These are phyloP conservation scores for Tyrannus savana DNA, from an alignment of 2,113 vertebrate genomes.

Conservation along the genomic window DNA sequence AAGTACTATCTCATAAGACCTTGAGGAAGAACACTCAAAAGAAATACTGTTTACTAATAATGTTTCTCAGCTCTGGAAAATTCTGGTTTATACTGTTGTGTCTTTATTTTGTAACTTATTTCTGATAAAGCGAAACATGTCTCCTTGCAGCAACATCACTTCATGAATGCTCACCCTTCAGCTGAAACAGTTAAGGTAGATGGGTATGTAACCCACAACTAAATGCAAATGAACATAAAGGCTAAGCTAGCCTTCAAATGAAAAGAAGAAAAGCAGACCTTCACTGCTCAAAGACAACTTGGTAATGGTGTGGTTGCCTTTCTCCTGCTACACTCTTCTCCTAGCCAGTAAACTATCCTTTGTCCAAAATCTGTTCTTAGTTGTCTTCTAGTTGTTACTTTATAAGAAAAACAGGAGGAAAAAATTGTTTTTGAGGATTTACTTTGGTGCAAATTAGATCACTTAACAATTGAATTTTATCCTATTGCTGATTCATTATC, in stretches of 20 bases:
- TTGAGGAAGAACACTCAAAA: neutral
- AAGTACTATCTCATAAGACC: neutral
- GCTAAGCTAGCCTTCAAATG: neutral
- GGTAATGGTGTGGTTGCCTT: neutral
- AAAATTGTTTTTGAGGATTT: fast-evolving
- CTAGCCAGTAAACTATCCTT: neutral
- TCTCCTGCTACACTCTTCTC: neutral
- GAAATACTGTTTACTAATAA: neutral
- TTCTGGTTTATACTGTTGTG: neutral
- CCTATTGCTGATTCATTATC: neutral
- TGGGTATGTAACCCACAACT: neutral
- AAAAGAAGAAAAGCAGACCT: neutral
- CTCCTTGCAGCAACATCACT: neutral
- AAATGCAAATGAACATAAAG: neutral
- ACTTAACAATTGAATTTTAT: neutral
- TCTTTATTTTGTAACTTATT: neutral
- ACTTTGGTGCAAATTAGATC: neutral
- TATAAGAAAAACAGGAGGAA: neutral
- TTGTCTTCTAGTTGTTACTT: neutral
- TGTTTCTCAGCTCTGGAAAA: neutral
- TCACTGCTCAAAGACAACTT: neutral
- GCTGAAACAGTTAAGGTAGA: neutral
- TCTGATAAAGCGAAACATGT: neutral
- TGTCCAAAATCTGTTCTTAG: neutral
- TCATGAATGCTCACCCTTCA: neutral